These are phyloP conservation scores for Fringilla coelebs DNA, from an alignment of 2,797 vertebrate species.

Conservation along the genomic window DNA sequence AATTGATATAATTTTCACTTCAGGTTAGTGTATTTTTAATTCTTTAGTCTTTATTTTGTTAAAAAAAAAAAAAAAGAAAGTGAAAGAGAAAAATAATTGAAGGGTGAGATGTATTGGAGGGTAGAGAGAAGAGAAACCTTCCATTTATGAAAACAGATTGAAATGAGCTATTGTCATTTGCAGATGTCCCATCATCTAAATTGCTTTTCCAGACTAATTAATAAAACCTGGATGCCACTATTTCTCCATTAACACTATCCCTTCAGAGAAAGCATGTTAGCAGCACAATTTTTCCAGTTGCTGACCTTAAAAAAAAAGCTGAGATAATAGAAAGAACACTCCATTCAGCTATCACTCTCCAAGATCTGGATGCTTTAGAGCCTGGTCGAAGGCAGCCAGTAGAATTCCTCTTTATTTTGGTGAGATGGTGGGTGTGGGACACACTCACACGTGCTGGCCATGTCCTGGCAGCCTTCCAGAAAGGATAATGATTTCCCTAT, in stretches of 20 bases:
- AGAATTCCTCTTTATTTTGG: neutral
- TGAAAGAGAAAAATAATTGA: neutral
- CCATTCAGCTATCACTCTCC: neutral
- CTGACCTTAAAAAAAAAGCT: neutral
- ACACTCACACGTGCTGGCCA: fast-evolving
- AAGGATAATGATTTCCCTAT: neutral
- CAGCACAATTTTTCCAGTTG: neutral
- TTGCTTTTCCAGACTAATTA: neutral
- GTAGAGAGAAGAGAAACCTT: neutral
- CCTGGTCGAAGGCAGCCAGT: neutral
- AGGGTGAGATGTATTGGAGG: neutral
- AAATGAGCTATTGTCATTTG: neutral
- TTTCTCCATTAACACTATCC: neutral
- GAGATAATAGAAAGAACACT: neutral
- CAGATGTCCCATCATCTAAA: neutral
- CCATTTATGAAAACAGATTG: neutral
- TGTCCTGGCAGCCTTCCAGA: neutral
- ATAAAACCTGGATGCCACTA: neutral
- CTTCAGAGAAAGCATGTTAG: neutral
- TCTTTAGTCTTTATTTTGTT: neutral
- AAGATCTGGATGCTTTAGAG: neutral
- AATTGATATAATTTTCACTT: neutral
- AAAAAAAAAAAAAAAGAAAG: neutral
- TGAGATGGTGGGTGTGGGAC: neutral
- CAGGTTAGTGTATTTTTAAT: neutral